phyloP scores from a whole-genome alignment of 2,113 vertebrate genomes.

The Gobius niger region DNA sequence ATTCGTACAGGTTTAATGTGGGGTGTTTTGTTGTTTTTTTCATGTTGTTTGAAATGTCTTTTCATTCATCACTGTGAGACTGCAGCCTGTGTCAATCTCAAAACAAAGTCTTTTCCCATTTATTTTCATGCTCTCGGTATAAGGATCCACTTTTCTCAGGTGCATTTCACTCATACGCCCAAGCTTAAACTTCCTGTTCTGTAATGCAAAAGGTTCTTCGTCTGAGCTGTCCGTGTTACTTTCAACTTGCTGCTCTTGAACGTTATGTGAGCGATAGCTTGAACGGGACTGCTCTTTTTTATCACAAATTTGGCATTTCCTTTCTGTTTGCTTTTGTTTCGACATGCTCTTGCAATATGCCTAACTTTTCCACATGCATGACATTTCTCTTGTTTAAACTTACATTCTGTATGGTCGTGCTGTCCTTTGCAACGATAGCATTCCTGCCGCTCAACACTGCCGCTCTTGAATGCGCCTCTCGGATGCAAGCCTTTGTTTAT shows the following conservation, averaged over 20 bases:
- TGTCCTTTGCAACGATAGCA: background rate
- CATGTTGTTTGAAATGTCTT: background rate
- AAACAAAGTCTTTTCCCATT: too few relatives aligned
- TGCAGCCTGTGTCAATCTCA: too few relatives aligned
- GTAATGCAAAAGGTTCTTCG: background rate
- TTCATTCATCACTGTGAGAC: background rate
- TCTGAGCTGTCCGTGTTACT: slow-evolving; percentile 5
- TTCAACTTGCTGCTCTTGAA: background rate
- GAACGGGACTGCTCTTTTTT: background rate
- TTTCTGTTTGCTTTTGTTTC: background rate
- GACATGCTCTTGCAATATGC: slow-evolving; percentile 7
- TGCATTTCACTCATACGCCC: background rate
- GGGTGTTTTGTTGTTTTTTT: background rate
- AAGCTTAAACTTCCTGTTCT: background rate
- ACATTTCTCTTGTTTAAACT: slow-evolving; percentile 11
- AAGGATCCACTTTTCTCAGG: background rate
- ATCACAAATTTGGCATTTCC: too few relatives aligned
- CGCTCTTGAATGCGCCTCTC: background rate
- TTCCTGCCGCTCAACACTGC: background rate
- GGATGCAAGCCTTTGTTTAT: too few relatives aligned
- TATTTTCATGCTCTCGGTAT: too few relatives aligned
- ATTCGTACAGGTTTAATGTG: background rate
- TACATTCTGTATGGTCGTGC: background rate
- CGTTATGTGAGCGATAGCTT: background rate
- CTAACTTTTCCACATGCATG: slow-evolving; percentile 13